Evolutionary conservation across 2,888 invertebrate species (phyloP), one percentile per base, ranked within the genome.

Genomic region (Idaea straminata): DNA sequence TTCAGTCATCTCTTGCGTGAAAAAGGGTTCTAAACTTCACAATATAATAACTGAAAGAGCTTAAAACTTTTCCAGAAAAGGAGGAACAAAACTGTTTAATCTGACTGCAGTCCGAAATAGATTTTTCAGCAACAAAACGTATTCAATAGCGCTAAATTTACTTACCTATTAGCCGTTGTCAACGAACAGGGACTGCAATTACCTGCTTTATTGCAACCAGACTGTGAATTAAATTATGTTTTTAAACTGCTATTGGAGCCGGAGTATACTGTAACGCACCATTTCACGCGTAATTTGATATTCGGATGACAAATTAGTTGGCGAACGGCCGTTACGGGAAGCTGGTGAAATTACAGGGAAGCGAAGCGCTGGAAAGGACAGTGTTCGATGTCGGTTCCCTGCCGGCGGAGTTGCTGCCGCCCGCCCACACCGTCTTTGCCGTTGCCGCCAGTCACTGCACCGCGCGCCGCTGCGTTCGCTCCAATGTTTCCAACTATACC

Each of bases 241-340:
- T 91, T 85, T 84, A 89, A 89, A 85, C 80, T 78, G 76, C 80
- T 85, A 86, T 85, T 79, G 78, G 79, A 84, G 81, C 82, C 73
- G 75, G 74, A 81, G 84, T 87, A 79, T 90, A 85, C 85, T 81
- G 88, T 89, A 88, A 85, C 90, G 85, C 85, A 86, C 87, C 87
- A 89, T 91, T 92, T 89, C 87, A 84, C 83, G 85, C 85, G 90
- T 91, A 89, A 92, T 91, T 92, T 89, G 91, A 92, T 92, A 91
- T 91, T 88, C 87, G 84, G 84, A 87, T 92, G 91, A 91, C 91
- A 91, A 92, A 92, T 92, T 91, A 89, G 89, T 88, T 85, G 81
- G 81, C 83, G 82, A 81, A 81, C 85, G 85, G 81, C 78, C 80
- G 80, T 80, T 81, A 80, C 80, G 77, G 80, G 77, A 74, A 75